Evolutionary conservation across 2,797 vertebrate species (phyloP).

Genomic region (Eurystomus glaucurus): DNA sequence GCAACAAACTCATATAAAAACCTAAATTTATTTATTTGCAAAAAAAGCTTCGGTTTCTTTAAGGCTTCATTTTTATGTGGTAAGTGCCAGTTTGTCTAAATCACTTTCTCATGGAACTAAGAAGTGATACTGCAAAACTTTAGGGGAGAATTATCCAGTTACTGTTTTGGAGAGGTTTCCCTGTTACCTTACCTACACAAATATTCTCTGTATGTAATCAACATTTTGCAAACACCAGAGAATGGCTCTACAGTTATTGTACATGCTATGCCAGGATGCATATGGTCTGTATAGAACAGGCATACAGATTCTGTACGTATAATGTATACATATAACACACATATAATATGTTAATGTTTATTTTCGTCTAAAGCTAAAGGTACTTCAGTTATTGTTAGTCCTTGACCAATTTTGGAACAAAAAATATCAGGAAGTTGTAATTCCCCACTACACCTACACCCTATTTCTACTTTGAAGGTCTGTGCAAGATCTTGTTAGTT

Average conservation of each 20-base stretch:
- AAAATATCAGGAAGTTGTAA: neutral
- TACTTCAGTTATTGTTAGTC: neutral
- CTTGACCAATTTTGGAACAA: neutral
- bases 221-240: neutral
- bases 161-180: neutral
- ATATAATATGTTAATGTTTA: neutral
- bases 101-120: neutral
- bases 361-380: neutral
- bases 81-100: neutral
- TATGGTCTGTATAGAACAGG: neutral
- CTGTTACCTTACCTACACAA: neutral
- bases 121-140: neutral
- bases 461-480: neutral
- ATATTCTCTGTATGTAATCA: neutral
- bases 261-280: accelerated
- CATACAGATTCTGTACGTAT: accelerated
- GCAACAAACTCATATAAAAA: neutral
- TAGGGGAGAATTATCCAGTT: neutral
- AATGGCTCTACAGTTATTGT: neutral
- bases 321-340: neutral
- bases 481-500: neutral
- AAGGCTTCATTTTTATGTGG: neutral
- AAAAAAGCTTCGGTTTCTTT: neutral
- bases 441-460: accelerated
- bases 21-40: neutral